Percentiles rank a stretch among this genome's conserved stretches.
Conservation (phyloP, 1,140 invertebrate species). For the Schlechtendalia chinensis region DNA sequence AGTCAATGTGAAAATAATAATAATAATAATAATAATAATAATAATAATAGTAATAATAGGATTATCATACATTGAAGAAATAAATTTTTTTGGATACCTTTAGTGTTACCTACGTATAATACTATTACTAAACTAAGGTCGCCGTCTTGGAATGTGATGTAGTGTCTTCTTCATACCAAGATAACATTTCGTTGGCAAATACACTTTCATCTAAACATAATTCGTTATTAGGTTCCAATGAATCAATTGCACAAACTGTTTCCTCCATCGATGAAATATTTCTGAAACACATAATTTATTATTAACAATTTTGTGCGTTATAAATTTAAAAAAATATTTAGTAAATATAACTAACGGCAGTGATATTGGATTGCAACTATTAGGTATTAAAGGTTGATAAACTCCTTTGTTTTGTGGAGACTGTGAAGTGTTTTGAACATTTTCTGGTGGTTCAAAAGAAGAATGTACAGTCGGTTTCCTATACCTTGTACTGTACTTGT, state of each 20-base stretch:
- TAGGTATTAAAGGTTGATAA: conserved; percentile 58
- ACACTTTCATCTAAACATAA: conserved; percentile 54
- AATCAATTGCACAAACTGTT: conserved; percentile 15
- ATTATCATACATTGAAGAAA: not conserved
- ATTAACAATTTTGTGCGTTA: not conserved
- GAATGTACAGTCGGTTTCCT: conserved; percentile 57
- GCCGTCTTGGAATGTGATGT: conserved; percentile 53
- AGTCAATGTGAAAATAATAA: no score
- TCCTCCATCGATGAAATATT: conserved; percentile 30
- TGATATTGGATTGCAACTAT: conserved; percentile 58
- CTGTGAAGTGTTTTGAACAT: conserved; percentile 10
- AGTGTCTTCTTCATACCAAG: conserved; percentile 58
- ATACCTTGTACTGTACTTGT: conserved; percentile 93
- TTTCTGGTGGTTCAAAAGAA: not conserved
- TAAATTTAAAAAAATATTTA: not conserved
- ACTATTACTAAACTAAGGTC: conserved; percentile 53
- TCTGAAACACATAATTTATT: conserved; percentile 27
- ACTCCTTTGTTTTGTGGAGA: conserved; percentile 59
- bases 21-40: no score
- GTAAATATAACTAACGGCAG: conserved; percentile 16
- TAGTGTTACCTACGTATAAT: not conserved
- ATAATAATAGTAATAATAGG: no score
- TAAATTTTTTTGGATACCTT: not conserved
- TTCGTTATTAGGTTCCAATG: conserved; percentile 25
- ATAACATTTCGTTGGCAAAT: conserved; percentile 57